Conservation (phyloP, 2,888 invertebrate genomes). For the Plagiodera versicolora region DNA sequence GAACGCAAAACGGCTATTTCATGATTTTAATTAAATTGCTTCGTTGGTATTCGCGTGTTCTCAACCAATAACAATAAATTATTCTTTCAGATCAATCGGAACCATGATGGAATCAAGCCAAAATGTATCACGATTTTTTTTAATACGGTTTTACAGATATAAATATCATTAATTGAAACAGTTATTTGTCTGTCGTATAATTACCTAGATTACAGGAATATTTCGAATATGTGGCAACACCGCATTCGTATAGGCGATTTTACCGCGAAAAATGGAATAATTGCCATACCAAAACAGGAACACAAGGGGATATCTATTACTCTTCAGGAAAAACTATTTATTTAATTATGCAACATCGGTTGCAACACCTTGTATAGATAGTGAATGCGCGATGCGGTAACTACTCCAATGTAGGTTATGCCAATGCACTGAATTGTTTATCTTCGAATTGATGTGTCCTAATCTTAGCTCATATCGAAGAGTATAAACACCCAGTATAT, state of each 20-base stretch:
- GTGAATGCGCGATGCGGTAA: background rate
- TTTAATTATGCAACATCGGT: background rate
- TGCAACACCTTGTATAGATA: background rate
- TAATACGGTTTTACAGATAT: background rate
- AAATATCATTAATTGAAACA: no score
- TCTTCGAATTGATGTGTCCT: no score
- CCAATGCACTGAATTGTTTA: slow-evolving; percentile 10
- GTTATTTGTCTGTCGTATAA: no score
- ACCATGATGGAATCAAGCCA: background rate
- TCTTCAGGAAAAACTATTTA: background rate
- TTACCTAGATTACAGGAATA: no score
- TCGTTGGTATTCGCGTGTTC: background rate
- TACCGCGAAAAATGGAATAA: no score
- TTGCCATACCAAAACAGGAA: no score
- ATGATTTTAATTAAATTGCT: background rate
- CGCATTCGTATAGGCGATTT: no score
- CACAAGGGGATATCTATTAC: no score
- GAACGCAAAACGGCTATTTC: background rate
- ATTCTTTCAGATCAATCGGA: background rate
- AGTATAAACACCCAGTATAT: no score
- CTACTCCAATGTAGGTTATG: slow-evolving; percentile 6
- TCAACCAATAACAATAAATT: background rate
- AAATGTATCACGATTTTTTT: no score
- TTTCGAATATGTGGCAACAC: no score
- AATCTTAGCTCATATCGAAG: no score